phyloP scores from a whole-genome alignment of 2,113 vertebrate genomes.

The Dicerorhinus sumatrensis region DNA sequence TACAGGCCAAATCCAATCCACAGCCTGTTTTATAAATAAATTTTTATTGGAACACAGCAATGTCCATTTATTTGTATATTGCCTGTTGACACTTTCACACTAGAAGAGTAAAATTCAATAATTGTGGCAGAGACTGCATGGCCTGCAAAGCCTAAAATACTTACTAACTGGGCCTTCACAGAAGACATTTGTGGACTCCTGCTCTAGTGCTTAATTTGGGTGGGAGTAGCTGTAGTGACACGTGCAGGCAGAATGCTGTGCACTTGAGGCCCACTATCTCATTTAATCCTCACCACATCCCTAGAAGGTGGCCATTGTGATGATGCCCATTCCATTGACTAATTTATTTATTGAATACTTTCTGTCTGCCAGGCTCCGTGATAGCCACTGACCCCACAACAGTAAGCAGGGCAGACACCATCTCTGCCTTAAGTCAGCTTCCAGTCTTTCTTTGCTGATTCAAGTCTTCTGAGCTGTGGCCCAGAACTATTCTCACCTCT shows the following conservation, averaged over 20 bases:
- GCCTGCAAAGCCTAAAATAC: neutral
- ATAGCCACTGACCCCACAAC: neutral
- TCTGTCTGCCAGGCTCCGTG: neutral
- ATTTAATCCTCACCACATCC: neutral
- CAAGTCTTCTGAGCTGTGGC: neutral
- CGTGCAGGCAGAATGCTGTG: neutral
- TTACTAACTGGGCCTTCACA: neutral
- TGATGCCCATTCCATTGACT: too few species aligned
- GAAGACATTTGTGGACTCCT: neutral
- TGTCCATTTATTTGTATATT: neutral
- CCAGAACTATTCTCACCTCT: neutral
- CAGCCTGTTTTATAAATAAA: neutral
- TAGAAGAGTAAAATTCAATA: neutral
- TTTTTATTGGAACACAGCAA: neutral
- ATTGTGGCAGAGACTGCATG: neutral
- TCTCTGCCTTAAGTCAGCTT: neutral
- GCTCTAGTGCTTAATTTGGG: neutral
- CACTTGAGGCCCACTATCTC: neutral
- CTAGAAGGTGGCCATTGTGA: neutral
- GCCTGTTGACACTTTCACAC: neutral
- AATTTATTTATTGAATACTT: neutral
- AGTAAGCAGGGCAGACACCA: neutral
- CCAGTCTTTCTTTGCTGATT: neutral
- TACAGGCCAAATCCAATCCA: neutral
- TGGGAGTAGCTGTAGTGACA: accelerated